Evolutionary conservation across 2,113 vertebrate genomes (phyloP).

Genomic region (Zosterops pallidus): DNA sequence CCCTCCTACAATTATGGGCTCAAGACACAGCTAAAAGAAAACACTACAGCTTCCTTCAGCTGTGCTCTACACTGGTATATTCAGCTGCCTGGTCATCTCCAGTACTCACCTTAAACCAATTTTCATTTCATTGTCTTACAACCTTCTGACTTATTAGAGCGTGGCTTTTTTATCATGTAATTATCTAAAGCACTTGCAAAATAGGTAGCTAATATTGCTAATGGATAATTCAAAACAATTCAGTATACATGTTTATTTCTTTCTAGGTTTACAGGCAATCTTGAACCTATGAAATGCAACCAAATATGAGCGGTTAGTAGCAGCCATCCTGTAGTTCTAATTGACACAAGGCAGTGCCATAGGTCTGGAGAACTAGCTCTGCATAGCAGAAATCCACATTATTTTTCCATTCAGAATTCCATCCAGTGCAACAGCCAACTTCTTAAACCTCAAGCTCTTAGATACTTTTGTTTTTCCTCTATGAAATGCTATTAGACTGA

Average conservation of each 20-base stretch:
- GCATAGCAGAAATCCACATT: neutral
- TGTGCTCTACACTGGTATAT: neutral
- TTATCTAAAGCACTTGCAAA: neutral
- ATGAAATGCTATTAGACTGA: slow-evolving; percentile 8
- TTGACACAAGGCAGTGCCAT: neutral
- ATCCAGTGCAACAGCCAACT: neutral
- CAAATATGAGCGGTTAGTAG: neutral
- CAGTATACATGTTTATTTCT: neutral
- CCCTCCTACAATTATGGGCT: neutral
- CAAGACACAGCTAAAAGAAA: neutral
- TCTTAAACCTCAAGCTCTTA: slow-evolving; percentile 10
- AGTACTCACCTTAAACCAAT: neutral
- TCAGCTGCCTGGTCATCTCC: neutral
- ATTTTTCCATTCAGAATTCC: slow-evolving; percentile 53
- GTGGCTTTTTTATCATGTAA: neutral
- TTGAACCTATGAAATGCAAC: neutral
- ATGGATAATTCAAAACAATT: neutral
- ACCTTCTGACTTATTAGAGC: neutral
- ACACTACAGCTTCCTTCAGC: neutral
- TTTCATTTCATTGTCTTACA: neutral
- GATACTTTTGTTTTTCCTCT: slow-evolving; percentile 44
- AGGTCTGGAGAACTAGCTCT: neutral
- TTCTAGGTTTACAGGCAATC: neutral
- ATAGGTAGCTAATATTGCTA: neutral
- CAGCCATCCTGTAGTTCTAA: neutral